Evolutionary conservation across 2,113 vertebrate species (phyloP).

Genomic region (Arizona elegans): DNA sequence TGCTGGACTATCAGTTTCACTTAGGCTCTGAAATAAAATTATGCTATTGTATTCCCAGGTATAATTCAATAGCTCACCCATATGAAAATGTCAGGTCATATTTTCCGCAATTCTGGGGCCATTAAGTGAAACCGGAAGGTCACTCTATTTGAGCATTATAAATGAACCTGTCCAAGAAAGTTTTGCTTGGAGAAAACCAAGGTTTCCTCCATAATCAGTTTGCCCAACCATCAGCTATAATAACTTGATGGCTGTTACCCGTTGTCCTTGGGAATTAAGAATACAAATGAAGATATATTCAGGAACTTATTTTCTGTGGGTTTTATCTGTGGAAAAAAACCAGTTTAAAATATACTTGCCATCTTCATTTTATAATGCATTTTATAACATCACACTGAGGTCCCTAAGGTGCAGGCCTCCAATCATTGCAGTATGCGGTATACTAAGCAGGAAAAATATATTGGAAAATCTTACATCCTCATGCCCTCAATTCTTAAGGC

Average conservation of each 20-base stretch:
- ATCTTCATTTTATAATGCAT: not conserved
- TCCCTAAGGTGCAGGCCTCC: not conserved
- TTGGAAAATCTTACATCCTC: not conserved
- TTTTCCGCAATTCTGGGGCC: constrained; percentile 66
- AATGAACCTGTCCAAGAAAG: constrained; percentile 72
- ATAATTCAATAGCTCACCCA: constrained; percentile 77
- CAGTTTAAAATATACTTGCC: constrained; percentile 17
- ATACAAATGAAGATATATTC: constrained; percentile 16
- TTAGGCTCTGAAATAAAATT: constrained; percentile 76
- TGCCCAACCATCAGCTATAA: constrained; percentile 56
- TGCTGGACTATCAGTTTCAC: constrained; percentile 74
- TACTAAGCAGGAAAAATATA: not conserved
- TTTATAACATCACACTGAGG: not conserved
- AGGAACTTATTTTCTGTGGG: constrained; percentile 42
- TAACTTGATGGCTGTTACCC: constrained; percentile 36
- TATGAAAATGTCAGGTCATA: constrained; percentile 78
- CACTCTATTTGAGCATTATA: constrained; percentile 71
- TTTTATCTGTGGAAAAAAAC: constrained; percentile 31
- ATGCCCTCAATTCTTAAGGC: not conserved
- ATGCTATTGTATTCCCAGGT: constrained; percentile 69
- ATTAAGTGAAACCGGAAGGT: constrained; percentile 71
- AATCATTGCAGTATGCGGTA: not conserved
- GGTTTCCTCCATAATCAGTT: constrained; percentile 70
- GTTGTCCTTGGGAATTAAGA: constrained; percentile 54
- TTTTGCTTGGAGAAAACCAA: constrained; percentile 72